Evolutionary conservation across 2,888 invertebrate genomes (phyloP).

Genomic region (Pocota personata): DNA sequence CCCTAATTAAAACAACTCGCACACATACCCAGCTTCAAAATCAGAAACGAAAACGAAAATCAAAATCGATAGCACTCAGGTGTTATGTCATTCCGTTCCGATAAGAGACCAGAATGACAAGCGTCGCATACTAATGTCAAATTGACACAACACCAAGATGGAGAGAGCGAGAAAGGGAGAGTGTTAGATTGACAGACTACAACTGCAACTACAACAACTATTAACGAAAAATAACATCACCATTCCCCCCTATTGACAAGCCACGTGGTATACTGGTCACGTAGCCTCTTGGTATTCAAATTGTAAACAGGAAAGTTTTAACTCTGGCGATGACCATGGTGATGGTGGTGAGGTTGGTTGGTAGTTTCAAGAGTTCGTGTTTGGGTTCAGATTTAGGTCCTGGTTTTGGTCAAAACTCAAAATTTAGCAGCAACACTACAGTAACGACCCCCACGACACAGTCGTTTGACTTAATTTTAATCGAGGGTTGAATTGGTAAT

Average conservation of each 20-base stretch:
- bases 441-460: not conserved
- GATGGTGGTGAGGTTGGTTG: not conserved
- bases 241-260: constrained; percentile 19
- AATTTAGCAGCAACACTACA: not conserved
- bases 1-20: not conserved
- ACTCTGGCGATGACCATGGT: not conserved
- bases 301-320: constrained; percentile 61
- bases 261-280: constrained; percentile 49
- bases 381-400: constrained; percentile 33
- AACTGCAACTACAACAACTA: constrained; percentile 31
- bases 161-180: not conserved
- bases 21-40: not conserved
- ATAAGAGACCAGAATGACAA: constrained; percentile 35
- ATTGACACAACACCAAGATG: constrained; percentile 31
- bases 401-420: constrained; percentile 39
- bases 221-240: constrained; percentile 20
- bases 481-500: constrained; percentile 5
- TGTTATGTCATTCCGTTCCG: constrained; percentile 54
- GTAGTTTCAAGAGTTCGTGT: constrained; percentile 21
- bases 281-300: constrained; percentile 64
- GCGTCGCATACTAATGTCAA: constrained; percentile 44
- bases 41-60: not conserved
- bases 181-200: constrained; percentile 44
- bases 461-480: constrained; percentile 21
- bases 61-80: constrained; percentile 52